Percentiles rank a stretch among this genome's conserved stretches.
phyloP scores from a whole-genome alignment of 1,140 invertebrate species.

The Melanaphis sacchari region DNA sequence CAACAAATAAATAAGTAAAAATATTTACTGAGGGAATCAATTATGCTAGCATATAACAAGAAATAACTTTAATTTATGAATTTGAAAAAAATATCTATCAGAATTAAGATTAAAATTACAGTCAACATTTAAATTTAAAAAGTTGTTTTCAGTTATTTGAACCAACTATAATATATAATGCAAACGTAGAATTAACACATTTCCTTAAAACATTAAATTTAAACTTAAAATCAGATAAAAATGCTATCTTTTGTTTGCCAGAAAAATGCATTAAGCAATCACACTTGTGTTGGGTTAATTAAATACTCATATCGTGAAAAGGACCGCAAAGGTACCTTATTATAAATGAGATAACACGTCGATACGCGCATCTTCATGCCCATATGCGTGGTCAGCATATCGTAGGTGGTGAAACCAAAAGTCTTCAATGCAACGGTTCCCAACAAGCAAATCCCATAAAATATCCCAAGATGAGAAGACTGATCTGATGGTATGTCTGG shows the following conservation, averaged over 20 bases:
- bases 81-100: background rate
- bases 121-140: background rate
- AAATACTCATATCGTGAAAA: slow-evolving; percentile 12
- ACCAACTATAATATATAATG: background rate
- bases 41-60: background rate
- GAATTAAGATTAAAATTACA: background rate
- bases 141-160: background rate
- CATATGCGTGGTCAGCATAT: slow-evolving; percentile 76
- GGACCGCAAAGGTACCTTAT: slow-evolving; percentile 72
- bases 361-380: slow-evolving; percentile 83
- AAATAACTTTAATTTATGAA: background rate
- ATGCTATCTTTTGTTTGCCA: slow-evolving; percentile 43
- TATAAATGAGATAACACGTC: slow-evolving; percentile 80
- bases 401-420: slow-evolving; percentile 78
- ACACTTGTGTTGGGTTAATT: slow-evolving; percentile 31
- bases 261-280: slow-evolving; percentile 36
- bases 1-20: background rate
- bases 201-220: background rate
- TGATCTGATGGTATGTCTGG: slow-evolving; percentile 61
- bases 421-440: slow-evolving; percentile 74
- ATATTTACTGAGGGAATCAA: background rate
- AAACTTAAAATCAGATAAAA: slow-evolving; percentile 22
- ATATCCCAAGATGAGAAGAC: slow-evolving; percentile 69
- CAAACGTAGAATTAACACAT: background rate
- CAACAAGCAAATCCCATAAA: slow-evolving; percentile 74